These are phyloP conservation scores for Pachycephala philippinensis DNA, from an alignment of 2,113 vertebrate species.

Conservation along the genomic window DNA sequence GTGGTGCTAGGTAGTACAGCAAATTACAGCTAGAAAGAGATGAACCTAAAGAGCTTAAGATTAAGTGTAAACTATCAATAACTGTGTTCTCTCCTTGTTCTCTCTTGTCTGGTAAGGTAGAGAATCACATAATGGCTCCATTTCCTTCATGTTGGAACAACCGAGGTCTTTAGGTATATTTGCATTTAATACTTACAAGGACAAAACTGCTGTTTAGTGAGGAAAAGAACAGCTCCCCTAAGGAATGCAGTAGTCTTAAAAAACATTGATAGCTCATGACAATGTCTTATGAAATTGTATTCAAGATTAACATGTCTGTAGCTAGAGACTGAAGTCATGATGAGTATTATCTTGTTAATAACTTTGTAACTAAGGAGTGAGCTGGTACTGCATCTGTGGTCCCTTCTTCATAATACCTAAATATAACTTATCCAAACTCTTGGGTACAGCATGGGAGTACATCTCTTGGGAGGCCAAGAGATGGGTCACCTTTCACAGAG, in stretches of 20 bases:
- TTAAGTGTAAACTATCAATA: not conserved
- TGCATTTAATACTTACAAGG: not conserved
- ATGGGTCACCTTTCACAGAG: not conserved
- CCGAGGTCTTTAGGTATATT: not conserved
- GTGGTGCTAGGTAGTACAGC: not conserved
- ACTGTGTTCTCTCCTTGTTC: not conserved
- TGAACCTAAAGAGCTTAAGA: not conserved
- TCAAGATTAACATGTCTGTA: not conserved
- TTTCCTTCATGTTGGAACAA: not conserved
- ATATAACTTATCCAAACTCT: not conserved
- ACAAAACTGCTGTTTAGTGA: not conserved
- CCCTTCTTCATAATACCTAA: not conserved
- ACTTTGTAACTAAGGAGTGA: not conserved
- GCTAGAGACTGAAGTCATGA: not conserved
- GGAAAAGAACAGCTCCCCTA: not conserved
- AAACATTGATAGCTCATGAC: not conserved
- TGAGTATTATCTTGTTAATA: not conserved
- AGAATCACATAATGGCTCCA: not conserved
- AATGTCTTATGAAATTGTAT: not conserved
- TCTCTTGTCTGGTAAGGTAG: not conserved
- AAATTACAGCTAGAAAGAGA: not conserved
- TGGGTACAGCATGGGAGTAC: not conserved
- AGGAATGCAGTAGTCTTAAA: not conserved
- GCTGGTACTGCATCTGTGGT: not conserved
- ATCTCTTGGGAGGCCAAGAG: not conserved